A percentile compares a stretch with the other conserved stretches of the same genome.
Evolutionary conservation across 2,113 vertebrate genomes (phyloP).

Genomic region (Antechinus stuartii): DNA sequence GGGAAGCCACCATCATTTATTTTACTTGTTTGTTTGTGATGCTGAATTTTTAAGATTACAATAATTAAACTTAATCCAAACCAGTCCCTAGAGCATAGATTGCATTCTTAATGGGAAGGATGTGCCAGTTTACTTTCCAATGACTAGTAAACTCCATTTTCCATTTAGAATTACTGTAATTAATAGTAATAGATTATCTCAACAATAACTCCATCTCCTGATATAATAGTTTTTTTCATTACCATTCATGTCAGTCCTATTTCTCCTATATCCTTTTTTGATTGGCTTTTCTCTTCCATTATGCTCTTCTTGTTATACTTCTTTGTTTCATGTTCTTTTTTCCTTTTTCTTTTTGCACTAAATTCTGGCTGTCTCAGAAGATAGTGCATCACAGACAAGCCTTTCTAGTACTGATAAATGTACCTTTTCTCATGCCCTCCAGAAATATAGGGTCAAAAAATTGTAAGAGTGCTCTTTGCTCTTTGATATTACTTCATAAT

Average conservation of each 20-base stretch:
- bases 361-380: not conserved
- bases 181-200: not conserved
- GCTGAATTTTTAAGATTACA: not conserved
- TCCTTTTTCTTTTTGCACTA: not conserved
- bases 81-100: not conserved
- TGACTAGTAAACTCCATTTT: not conserved
- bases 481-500: not conserved
- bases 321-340: not conserved
- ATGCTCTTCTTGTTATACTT: not conserved
- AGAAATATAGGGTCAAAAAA: not conserved
- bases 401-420: not conserved
- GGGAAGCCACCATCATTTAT: not conserved
- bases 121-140: not conserved
- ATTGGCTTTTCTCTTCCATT: not conserved
- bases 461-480: not conserved
- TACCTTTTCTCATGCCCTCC: not conserved
- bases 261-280: not conserved
- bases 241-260: not conserved
- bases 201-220: not conserved
- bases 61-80: not conserved
- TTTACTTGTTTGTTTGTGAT: not conserved
- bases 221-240: not conserved
- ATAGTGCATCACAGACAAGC: not conserved
- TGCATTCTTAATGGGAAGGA: not conserved
- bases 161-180: not conserved